A percentile compares a stretch with the other conserved stretches of the same genome.
These are phyloP conservation scores for Drosophila seclusa DNA, from an alignment of 2,888 invertebrate species.

Conservation along the genomic window DNA sequence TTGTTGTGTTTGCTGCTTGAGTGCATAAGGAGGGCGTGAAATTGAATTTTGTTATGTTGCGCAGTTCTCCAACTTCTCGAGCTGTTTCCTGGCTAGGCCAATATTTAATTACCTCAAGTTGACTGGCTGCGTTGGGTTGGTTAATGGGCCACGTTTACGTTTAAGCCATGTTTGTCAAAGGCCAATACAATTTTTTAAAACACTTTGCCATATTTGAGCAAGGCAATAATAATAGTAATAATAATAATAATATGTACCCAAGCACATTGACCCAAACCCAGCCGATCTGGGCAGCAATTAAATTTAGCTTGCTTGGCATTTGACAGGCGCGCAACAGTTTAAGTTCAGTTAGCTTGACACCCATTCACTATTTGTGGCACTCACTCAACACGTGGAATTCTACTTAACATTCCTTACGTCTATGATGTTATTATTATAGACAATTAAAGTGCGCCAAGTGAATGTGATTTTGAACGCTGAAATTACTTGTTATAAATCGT, in stretches of 20 bases:
- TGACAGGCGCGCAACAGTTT: constrained; percentile 43
- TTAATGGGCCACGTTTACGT: constrained; percentile 4
- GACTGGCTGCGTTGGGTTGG: constrained; percentile 34
- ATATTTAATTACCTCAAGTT: constrained; percentile 49
- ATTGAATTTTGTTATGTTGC: constrained; percentile 24
- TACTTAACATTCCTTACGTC: neutral
- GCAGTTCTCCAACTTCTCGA: constrained; percentile 19
- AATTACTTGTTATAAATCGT: constrained; percentile 15
- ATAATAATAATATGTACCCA: neutral
- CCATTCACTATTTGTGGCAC: constrained; percentile 13
- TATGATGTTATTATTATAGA: constrained; percentile 55
- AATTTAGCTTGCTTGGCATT: constrained; percentile 10
- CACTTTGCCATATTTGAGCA: constrained; percentile 4
- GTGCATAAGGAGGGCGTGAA: constrained; percentile 44
- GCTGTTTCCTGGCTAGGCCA: constrained; percentile 22
- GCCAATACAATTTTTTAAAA: constrained; percentile 25
- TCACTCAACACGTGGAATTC: constrained; percentile 2
- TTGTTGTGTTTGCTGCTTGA: constrained; percentile 15
- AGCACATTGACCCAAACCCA: constrained; percentile 60
- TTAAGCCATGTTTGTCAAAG: constrained; percentile 33
- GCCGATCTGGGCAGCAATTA: constrained; percentile 30
- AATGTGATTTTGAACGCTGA: constrained; percentile 24
- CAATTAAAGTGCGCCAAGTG: constrained; percentile 43
- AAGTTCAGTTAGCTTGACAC: constrained; percentile 33
- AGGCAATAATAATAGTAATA: neutral